Percentiles rank a stretch among this genome's conserved stretches.
phyloP scores from a whole-genome alignment of 2,113 vertebrate species.

The Mastomys coucha region DNA sequence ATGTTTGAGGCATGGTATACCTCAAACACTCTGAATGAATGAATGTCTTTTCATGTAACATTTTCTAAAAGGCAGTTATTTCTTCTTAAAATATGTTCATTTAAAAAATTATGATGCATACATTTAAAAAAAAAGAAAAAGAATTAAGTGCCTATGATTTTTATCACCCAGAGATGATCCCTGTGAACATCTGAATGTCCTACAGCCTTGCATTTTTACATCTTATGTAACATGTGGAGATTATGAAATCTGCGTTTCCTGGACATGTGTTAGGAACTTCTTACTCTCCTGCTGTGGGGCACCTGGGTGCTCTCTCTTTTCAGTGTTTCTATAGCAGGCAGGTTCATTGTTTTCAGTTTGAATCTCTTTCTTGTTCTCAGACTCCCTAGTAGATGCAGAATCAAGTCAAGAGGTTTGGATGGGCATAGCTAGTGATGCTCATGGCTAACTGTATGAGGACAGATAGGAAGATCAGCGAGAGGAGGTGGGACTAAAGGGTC shows the following conservation, averaged over 20 bases:
- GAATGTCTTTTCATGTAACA: neutral
- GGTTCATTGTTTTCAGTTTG: neutral
- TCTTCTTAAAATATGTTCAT: neutral
- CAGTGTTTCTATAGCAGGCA: neutral
- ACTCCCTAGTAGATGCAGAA: neutral
- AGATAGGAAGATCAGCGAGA: neutral
- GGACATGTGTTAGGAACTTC: fast-evolving
- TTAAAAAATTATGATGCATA: neutral
- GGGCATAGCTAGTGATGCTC: neutral
- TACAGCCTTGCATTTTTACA: neutral
- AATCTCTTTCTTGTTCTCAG: too few species aligned
- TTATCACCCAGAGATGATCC: neutral
- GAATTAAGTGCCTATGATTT: neutral
- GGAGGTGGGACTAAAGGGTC: neutral
- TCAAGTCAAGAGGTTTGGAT: neutral
- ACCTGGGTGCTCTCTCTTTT: neutral
- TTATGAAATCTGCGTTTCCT: too few species aligned
- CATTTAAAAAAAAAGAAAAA: neutral
- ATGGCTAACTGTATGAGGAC: neutral
- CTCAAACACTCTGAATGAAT: neutral
- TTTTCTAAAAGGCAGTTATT: neutral
- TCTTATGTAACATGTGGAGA: neutral
- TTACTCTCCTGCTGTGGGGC: neutral
- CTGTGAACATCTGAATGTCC: neutral
- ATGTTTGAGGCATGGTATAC: fast-evolving